phyloP scores from a whole-genome alignment of 2,113 vertebrate genomes.

The Ranitomeya imitator region DNA sequence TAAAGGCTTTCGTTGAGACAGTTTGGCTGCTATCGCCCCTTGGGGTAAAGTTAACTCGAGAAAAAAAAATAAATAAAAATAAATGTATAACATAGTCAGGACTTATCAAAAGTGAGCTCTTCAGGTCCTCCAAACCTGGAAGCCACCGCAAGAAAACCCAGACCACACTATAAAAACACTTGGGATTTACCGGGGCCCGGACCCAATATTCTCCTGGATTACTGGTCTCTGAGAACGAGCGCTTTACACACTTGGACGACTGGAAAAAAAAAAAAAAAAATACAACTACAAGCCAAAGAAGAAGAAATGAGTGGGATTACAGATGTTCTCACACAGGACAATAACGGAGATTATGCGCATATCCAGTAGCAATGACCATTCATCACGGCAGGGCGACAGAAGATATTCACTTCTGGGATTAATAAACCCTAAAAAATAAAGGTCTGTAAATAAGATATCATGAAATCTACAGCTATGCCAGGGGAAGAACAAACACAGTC shows the following conservation, averaged over 20 bases:
- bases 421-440: not conserved
- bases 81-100: not conserved
- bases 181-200: not conserved
- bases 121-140: not conserved
- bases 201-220: not conserved
- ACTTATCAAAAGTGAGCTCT: not conserved
- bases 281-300: not conserved
- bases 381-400: not conserved
- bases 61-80: not conserved
- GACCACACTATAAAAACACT: not conserved
- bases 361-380: conserved; percentile 22
- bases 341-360: conserved; percentile 3
- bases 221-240: not conserved
- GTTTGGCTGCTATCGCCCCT: conserved; percentile 34
- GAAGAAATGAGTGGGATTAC: not conserved
- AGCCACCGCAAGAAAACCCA: not conserved
- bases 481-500: not conserved
- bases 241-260: not conserved
- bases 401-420: not conserved
- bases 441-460: not conserved
- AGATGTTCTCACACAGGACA: conserved; percentile 39
- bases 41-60: not conserved
- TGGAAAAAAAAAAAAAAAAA: not conserved
- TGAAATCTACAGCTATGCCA: not conserved
- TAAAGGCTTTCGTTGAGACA: conserved; percentile 25